A percentile compares a stretch with the other conserved stretches of the same genome.
phyloP scores from a whole-genome alignment of 2,888 invertebrate species.

The Hypena proboscidalis region DNA sequence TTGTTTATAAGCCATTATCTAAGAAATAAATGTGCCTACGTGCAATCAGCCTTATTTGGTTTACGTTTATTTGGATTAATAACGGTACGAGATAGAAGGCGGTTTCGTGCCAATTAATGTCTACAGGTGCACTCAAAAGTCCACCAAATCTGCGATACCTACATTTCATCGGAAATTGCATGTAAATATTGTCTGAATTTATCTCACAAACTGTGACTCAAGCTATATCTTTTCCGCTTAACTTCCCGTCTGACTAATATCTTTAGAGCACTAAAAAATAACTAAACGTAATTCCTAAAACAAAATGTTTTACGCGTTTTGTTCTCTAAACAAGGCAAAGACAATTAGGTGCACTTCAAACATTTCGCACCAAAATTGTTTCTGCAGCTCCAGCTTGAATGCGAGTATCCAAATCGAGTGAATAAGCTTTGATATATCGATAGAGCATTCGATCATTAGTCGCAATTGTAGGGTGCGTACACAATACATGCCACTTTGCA shows the following conservation, averaged over 20 bases:
- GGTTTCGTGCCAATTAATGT: background rate
- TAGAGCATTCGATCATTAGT: slow-evolving; percentile 18
- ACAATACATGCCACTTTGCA: slow-evolving; percentile 37
- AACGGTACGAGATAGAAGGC: slow-evolving; percentile 1
- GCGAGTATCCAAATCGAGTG: background rate
- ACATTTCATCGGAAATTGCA: no score
- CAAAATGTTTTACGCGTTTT: background rate
- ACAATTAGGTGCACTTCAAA: slow-evolving; percentile 1
- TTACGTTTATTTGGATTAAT: slow-evolving; percentile 24
- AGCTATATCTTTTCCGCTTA: no score
- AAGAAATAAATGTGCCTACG: slow-evolving; percentile 45
- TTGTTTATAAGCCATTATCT: slow-evolving; percentile 53
- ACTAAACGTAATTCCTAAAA: no score
- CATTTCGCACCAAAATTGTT: background rate
- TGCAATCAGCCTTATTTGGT: slow-evolving; percentile 29
- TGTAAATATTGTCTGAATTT: no score
- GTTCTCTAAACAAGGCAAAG: background rate
- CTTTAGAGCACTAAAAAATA: no score
- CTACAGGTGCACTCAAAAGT: no score
- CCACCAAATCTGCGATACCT: no score
- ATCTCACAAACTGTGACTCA: no score
- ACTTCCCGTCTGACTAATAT: no score
- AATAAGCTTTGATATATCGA: slow-evolving; percentile 1
- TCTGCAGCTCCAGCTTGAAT: background rate
- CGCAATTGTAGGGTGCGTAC: slow-evolving; percentile 37